These are phyloP conservation scores for Choreutis nemorana DNA, from an alignment of 2,888 invertebrate species.

Conservation along the genomic window DNA sequence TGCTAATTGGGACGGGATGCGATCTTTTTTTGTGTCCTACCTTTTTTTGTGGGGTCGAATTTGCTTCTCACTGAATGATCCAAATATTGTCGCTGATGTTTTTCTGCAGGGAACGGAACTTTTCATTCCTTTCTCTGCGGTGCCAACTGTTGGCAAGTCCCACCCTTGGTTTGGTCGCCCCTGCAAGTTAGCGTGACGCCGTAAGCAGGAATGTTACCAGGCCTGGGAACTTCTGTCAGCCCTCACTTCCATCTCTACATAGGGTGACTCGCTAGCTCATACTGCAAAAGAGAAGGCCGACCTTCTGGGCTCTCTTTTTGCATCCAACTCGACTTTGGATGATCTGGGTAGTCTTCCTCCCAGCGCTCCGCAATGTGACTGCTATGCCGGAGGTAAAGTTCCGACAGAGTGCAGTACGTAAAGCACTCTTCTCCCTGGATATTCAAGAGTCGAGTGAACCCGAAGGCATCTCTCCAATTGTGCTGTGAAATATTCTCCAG, in stretches of 20 bases:
- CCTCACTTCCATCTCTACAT: constrained; percentile 5
- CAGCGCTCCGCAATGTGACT: constrained; percentile 1
- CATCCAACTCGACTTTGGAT: constrained; percentile 5
- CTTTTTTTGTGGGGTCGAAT: no score
- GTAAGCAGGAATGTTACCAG: constrained; percentile 2
- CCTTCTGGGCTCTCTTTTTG: constrained; percentile 3
- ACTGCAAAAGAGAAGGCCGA: constrained; percentile 5
- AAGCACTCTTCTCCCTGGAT: constrained; percentile 2
- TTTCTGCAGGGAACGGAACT: no score
- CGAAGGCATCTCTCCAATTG: constrained; percentile 1
- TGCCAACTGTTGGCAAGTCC: constrained; percentile 2
- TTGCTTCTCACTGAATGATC: no score
- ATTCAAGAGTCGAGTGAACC: constrained; percentile 4
- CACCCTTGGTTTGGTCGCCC: constrained; percentile 4
- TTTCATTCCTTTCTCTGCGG: no score
- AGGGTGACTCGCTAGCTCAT: constrained; percentile 2
- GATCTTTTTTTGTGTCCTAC: no score
- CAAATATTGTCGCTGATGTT: no score
- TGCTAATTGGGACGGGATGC: no score
- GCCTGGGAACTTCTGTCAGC: constrained; percentile 6
- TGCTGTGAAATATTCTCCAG: no score
- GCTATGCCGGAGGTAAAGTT: constrained; percentile 3
- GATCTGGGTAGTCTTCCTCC: constrained; percentile 1
- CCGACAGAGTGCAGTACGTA: neutral
- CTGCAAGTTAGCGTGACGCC: neutral